Evolutionary conservation across 2,888 invertebrate genomes (phyloP), one percentile per base, ranked within the genome.

Genomic region (Glaucopsyche alexis): DNA sequence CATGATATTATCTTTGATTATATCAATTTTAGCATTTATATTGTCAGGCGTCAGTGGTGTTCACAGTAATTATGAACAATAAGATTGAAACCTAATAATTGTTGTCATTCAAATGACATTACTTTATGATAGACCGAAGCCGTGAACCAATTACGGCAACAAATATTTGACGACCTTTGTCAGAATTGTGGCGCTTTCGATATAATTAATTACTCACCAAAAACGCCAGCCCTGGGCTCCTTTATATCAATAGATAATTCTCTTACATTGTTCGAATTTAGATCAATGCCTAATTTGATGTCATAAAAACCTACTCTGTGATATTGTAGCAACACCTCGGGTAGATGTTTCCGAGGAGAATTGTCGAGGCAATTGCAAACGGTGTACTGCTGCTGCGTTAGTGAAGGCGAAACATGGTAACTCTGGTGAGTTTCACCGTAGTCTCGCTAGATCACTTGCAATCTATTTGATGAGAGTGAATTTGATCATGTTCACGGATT

Each of bases 351-450:
- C 86, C 84, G 87, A 84, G 78, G 84, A 83, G 76, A 82, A 84
- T 81, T 89, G 88, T 79, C 79, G 80, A 73, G 81, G 81, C 74
- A 84, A 85, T 82, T 92, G 92, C 86, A 91, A 87, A 83, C 84
- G 89, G 78, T 93, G 93, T 81, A 86, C 85, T 60, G 87, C 87
- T 71, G 87, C 87, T 65, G 88, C 88, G 64, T 82, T 93, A 75
- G 87, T 86, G 72, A 85, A 84, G 77, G 89, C 89, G 74, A 85
- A 81, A 79, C 83, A 82, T 77, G 84, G 88, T 80, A 83, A 83
- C 82, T 80, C 83, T 79, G 92, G 93, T 93, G 91, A 92, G 93
- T 92, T 78, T 76, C 75, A 78, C 75, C 76, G 77, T 80, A 78
- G 77, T 73, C 75, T 75, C 71, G 79, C 80, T 80, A 80, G 75